phyloP scores from a whole-genome alignment of 2,113 vertebrate genomes.

The Gymnorhina tibicen region DNA sequence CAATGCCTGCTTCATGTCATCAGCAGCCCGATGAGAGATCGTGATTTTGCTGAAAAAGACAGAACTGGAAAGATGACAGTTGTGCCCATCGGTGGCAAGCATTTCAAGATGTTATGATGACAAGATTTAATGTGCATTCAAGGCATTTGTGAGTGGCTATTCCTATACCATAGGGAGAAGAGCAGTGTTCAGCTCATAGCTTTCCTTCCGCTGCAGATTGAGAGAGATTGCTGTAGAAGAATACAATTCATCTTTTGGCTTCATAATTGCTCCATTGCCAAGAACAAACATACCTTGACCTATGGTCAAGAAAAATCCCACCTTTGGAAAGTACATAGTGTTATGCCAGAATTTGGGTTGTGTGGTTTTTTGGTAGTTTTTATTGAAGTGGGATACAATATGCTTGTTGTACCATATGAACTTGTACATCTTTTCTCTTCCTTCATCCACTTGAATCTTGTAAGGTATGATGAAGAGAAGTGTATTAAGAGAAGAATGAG shows the following conservation, averaged over 20 bases:
- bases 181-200: neutral
- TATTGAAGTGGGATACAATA: neutral
- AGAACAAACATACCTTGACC: neutral
- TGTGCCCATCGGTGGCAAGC: neutral
- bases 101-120: neutral
- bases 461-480: constrained; percentile 91
- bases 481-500: constrained; percentile 86
- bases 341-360: neutral
- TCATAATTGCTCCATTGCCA: neutral
- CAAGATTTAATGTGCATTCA: neutral
- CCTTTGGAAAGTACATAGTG: neutral
- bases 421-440: constrained; percentile 54
- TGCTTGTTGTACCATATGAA: neutral
- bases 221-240: neutral
- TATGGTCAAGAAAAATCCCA: neutral
- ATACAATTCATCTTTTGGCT: neutral
- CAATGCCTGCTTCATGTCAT: neutral
- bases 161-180: neutral
- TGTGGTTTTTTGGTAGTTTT: neutral
- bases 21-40: neutral
- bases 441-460: constrained; percentile 65
- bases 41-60: neutral
- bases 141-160: neutral
- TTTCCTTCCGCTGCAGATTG: neutral
- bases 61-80: neutral